A percentile compares a stretch with the other conserved stretches of the same genome.
These are phyloP conservation scores for Heliconius hewitsoni DNA, from an alignment of 1,140 invertebrate species.

Conservation along the genomic window DNA sequence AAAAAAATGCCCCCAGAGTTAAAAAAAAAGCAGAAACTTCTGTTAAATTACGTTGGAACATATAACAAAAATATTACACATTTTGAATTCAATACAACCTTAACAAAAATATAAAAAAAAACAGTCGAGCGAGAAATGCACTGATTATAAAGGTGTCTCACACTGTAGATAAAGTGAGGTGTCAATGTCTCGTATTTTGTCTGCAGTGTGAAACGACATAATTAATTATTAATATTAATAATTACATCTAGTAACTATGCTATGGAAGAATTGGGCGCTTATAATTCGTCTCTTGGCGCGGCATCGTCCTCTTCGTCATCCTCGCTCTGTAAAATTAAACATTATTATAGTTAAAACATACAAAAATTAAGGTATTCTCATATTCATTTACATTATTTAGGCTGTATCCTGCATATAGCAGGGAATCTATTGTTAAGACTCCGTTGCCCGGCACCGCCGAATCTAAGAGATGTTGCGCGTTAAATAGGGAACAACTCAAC, in stretches of 20 bases:
- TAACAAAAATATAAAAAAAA: constrained; percentile 50
- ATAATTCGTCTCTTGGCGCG: constrained; percentile 73
- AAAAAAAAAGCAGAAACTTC: not conserved
- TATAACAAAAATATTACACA: constrained; percentile 19
- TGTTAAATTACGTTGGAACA: not conserved
- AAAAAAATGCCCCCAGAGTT: not conserved
- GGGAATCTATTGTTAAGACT: too few relatives aligned
- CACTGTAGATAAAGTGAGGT: not conserved
- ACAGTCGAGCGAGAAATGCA: constrained; percentile 70
- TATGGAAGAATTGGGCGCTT: constrained; percentile 65
- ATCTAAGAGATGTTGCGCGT: too few relatives aligned
- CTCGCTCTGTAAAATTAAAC: constrained; percentile 58
- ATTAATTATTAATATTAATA: constrained; percentile 12
- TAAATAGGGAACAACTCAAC: too few relatives aligned
- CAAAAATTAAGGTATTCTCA: too few relatives aligned
- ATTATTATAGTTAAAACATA: too few relatives aligned
- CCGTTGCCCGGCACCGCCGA: too few relatives aligned
- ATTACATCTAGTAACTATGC: constrained; percentile 57
- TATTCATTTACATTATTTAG: too few relatives aligned
- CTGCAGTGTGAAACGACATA: constrained; percentile 19
- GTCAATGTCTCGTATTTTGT: not conserved
- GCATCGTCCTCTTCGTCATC: constrained; percentile 70
- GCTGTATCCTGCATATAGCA: too few relatives aligned
- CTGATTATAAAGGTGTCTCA: constrained; percentile 25
- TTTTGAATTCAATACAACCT: constrained; percentile 48